Conservation (phyloP, 2,888 invertebrate species). For the Rhogogaster chlorosoma region DNA sequence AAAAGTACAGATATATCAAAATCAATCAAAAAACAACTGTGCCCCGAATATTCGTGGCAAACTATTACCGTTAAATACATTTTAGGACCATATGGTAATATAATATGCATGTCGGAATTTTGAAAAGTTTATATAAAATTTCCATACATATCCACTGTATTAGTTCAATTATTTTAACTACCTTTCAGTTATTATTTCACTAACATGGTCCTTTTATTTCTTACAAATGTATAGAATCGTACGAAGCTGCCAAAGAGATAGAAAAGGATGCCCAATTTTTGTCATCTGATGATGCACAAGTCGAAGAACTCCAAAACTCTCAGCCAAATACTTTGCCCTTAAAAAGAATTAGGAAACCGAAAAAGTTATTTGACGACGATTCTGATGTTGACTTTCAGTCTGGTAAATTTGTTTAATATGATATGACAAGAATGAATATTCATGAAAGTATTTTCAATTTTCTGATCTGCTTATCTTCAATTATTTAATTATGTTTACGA, state of each 20-base stretch:
- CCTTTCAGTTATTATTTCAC: background rate
- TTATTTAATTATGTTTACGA: background rate
- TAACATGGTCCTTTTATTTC: background rate
- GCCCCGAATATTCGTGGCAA: background rate
- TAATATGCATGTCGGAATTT: background rate
- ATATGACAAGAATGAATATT: background rate
- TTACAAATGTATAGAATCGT: background rate
- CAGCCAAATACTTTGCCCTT: slow-evolving; percentile 3
- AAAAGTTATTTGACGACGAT: background rate
- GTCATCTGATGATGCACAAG: background rate
- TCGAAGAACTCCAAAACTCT: background rate
- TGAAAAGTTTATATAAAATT: background rate
- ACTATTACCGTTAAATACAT: background rate
- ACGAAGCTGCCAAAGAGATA: background rate
- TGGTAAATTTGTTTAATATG: background rate
- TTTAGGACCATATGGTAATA: slow-evolving; percentile 6
- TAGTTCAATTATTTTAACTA: background rate
- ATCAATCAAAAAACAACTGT: background rate
- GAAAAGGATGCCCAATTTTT: background rate
- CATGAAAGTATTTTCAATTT: background rate
- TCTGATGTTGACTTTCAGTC: background rate
- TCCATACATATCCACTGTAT: background rate
- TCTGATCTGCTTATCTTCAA: background rate
- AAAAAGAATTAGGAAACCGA: background rate
- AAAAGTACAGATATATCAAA: background rate